phyloP scores from a whole-genome alignment of 2,113 vertebrate genomes.

The Onychostoma macrolepis region DNA sequence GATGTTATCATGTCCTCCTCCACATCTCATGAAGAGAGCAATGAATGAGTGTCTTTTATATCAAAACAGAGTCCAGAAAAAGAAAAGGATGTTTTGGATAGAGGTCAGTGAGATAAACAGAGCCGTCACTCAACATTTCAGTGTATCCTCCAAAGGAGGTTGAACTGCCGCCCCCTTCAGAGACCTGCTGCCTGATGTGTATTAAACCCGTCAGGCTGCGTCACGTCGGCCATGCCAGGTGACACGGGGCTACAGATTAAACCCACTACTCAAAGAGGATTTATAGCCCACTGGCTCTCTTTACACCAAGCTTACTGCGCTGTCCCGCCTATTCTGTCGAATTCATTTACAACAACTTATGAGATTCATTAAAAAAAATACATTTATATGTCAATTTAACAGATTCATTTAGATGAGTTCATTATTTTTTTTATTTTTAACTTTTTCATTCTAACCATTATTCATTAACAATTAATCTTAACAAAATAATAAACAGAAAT shows the following conservation, averaged over 20 bases:
- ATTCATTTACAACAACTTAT: neutral
- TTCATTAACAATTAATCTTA: too few species aligned
- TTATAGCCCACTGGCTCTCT: conserved; percentile 28
- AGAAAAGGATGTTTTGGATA: neutral
- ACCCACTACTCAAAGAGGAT: conserved; percentile 35
- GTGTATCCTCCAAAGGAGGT: neutral
- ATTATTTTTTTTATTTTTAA: too few species aligned
- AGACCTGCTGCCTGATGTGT: conserved; percentile 16
- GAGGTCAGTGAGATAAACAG: conserved; percentile 20
- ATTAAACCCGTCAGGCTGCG: conserved; percentile 17
- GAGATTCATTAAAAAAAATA: neutral
- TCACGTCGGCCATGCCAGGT: neutral
- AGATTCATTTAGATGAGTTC: too few species aligned
- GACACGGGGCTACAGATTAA: conserved; percentile 37
- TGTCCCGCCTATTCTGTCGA: neutral
- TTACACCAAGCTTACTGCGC: neutral
- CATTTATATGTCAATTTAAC: neutral
- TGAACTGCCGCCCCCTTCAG: neutral
- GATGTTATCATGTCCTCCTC: conserved; percentile 4
- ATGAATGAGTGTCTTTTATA: neutral
- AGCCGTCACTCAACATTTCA: neutral
- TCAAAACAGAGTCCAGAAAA: neutral
- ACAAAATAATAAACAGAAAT: too few species aligned
- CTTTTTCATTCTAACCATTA: too few species aligned
- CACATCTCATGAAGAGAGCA: conserved; percentile 16